Base-by-base conservation (phyloP, 2,113 vertebrate species). In the Vulpes lagopus region DNA sequence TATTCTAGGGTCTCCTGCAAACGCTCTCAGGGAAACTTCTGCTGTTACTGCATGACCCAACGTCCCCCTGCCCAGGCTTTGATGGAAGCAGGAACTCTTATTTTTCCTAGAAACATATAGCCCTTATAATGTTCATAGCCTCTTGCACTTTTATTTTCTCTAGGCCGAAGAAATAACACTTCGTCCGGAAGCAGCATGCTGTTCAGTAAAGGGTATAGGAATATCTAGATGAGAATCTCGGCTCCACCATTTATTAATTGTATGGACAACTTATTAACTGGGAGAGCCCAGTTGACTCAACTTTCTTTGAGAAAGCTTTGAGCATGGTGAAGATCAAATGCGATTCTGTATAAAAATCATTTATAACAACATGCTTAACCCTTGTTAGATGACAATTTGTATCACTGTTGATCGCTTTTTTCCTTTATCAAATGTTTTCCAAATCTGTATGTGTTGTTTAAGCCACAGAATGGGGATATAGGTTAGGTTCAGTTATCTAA, bases 401-500 rank as follows among this genome's bases (percentile, higher is more conserved):
- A 20, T 64, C 22, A 74, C 57, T 76, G 3, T 10, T 8, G 74
- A 79, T 11, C 23, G 35, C 11, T 0, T 0, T 91, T 93, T 25
- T 38, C 67, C 85, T 57, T 20, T 79, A 35, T 71, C 35, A 85
- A 8, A 71, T 32, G 8, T 82, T 82, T 89, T 90, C 55, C 57
- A 87, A 65, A 20, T 43, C 93, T 80, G 79, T 92, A 53, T 74
- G 78, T 84, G 38, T 71, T 96, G 80, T 82, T 51, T 84, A 83
- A 81, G 49, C 64, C 53, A 90, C 11, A 32, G 59, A 95, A 4
- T 76, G 76, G 9, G 89, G 8, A 86, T 16, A 64, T 2, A 88
- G 8, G 11, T 69, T 2, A 88, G 8, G 11, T 69, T 89, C 16
- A 78, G 23, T 90, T 74, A 43, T 73, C 20, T 60, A 91, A 86